These are phyloP conservation scores for Hedya salicella DNA, from an alignment of 2,888 invertebrate species.

Conservation along the genomic window DNA sequence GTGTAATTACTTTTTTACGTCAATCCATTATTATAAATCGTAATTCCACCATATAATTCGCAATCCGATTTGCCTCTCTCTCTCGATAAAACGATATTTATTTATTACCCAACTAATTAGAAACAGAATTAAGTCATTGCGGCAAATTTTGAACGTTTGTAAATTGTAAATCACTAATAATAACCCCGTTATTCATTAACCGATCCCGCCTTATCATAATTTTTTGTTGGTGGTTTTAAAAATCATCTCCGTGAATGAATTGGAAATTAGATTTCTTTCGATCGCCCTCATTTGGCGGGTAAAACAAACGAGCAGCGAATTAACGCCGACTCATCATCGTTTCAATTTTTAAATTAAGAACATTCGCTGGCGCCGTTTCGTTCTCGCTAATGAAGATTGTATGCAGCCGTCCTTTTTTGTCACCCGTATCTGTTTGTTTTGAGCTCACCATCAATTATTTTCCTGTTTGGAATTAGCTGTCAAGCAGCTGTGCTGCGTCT, in stretches of 20 bases:
- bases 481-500: slow-evolving; percentile 68
- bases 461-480: slow-evolving; percentile 80
- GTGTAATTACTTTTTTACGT: slow-evolving; percentile 32
- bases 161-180: slow-evolving; percentile 78
- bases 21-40: slow-evolving; percentile 33
- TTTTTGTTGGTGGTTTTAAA: slow-evolving; percentile 73
- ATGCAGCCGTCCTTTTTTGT: slow-evolving; percentile 80
- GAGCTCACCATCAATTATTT: slow-evolving; percentile 82
- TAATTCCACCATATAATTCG: slow-evolving; percentile 44
- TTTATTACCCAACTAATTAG: slow-evolving; percentile 60
- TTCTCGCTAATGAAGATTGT: slow-evolving; percentile 77
- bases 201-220: slow-evolving; percentile 71
- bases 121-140: slow-evolving; percentile 63
- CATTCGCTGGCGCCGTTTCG: slow-evolving; percentile 66
- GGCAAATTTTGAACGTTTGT: slow-evolving; percentile 72
- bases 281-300: slow-evolving; percentile 57
- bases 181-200: slow-evolving; percentile 70
- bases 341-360: slow-evolving; percentile 72
- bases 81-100: slow-evolving; percentile 46
- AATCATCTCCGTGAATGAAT: slow-evolving; percentile 72
- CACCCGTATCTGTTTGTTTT: slow-evolving; percentile 84
- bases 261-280: slow-evolving; percentile 70
- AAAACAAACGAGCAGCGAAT: slow-evolving; percentile 61
- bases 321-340: slow-evolving; percentile 76
- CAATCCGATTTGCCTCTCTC: slow-evolving; percentile 23